Conservation (phyloP, 2,888 invertebrate genomes). For the Mythimna loreyi region DNA sequence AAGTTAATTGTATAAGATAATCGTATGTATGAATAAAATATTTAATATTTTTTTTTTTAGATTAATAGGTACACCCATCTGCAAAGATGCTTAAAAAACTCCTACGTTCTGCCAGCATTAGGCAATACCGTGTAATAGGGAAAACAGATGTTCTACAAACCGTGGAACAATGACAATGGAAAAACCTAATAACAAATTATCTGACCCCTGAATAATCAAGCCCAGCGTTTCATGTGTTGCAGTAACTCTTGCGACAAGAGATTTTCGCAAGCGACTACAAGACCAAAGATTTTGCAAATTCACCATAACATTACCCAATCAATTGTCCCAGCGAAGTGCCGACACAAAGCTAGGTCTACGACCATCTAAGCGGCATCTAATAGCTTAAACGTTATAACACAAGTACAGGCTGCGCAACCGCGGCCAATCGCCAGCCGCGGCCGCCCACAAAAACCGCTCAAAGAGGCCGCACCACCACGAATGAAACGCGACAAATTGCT, state of each 20-base stretch:
- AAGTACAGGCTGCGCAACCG: slow-evolving; percentile 70
- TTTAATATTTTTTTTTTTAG: no score
- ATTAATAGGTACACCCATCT: no score
- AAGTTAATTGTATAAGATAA: no score
- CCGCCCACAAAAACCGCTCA: slow-evolving; percentile 87
- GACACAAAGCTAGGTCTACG: slow-evolving; percentile 11
- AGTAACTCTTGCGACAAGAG: not conserved
- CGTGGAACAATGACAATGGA: not conserved
- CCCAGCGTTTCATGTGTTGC: not conserved
- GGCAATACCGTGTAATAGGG: no score
- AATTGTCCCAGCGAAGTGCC: not conserved
- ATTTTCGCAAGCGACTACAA: not conserved
- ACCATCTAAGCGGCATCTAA: slow-evolving; percentile 50
- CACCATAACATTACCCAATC: not conserved
- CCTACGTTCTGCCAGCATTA: no score
- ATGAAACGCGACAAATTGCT: slow-evolving; percentile 87
- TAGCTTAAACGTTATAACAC: slow-evolving; percentile 67
- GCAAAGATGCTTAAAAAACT: no score
- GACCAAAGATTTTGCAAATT: not conserved
- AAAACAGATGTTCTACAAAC: no score
- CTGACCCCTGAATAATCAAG: not conserved
- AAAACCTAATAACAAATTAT: not conserved
- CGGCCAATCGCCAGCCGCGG: slow-evolving; percentile 79
- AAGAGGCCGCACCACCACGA: slow-evolving; percentile 83
- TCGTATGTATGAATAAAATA: no score